phyloP scores from a whole-genome alignment of 2,113 vertebrate species.

The Bos taurus region DNA sequence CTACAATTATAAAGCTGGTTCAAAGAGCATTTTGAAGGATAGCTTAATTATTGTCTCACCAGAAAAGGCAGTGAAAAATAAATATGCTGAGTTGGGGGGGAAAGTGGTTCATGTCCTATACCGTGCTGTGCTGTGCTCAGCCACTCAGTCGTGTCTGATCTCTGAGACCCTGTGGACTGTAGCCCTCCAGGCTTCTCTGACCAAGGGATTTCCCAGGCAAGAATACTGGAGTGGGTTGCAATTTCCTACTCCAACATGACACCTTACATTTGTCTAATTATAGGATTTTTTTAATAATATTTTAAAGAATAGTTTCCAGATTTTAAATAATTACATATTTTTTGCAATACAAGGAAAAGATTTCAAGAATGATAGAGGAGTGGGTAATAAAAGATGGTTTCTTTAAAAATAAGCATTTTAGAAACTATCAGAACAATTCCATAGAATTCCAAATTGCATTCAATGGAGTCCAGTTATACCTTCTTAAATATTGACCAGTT shows the following conservation, averaged over 20 bases:
- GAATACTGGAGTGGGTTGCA: background rate
- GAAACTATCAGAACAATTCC: too few species aligned
- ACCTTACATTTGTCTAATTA: background rate
- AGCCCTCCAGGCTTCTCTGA: background rate
- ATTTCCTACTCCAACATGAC: background rate
- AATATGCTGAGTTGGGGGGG: background rate
- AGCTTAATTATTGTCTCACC: background rate
- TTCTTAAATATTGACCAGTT: too few species aligned
- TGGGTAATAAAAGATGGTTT: too few species aligned
- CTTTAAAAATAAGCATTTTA: too few species aligned
- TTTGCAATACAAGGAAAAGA: too few species aligned
- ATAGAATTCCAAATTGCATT: too few species aligned
- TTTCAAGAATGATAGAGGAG: too few species aligned
- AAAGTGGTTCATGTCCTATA: background rate
- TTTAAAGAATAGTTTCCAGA: background rate
- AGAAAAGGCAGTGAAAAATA: background rate
- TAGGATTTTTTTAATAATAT: background rate
- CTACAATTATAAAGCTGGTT: background rate
- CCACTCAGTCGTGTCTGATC: background rate
- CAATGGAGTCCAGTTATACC: too few species aligned
- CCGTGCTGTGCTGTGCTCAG: background rate
- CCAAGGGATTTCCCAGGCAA: background rate
- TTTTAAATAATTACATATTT: too few species aligned
- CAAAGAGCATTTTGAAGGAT: background rate
- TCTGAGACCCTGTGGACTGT: rapidly evolving